A percentile compares a stretch with the other conserved stretches of the same genome.
These are phyloP conservation scores for Falco biarmicus DNA, from an alignment of 2,797 vertebrate genomes.

Conservation along the genomic window DNA sequence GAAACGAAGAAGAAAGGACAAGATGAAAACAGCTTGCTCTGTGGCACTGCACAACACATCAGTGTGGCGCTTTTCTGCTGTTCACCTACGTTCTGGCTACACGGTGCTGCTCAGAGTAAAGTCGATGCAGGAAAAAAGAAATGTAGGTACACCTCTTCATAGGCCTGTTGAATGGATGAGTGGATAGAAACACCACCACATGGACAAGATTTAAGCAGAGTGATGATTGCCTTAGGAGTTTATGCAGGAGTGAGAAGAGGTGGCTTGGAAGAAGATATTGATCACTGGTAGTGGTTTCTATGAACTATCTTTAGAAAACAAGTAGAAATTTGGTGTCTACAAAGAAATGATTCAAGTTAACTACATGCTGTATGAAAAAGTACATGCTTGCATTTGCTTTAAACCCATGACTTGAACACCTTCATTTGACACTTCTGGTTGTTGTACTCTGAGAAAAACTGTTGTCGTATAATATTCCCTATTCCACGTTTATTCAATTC, in stretches of 20 bases:
- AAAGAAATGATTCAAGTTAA: not conserved
- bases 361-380: not conserved
- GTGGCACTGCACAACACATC: not conserved
- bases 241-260: not conserved
- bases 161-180: not conserved
- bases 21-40: not conserved
- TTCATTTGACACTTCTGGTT: not conserved
- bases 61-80: fast-evolving
- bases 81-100: fast-evolving
- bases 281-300: not conserved
- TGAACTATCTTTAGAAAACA: not conserved
- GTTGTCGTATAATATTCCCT: not conserved
- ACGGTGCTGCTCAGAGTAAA: fast-evolving
- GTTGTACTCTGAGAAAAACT: not conserved
- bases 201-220: not conserved
- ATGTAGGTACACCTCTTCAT: not conserved
- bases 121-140: not conserved
- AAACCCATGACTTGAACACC: not conserved
- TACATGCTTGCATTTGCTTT: not conserved
- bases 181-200: not conserved
- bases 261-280: not conserved
- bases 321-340: not conserved
- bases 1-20: not conserved
- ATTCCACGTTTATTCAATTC: not conserved
- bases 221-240: not conserved